Evolutionary conservation across 2,797 vertebrate genomes (phyloP), one percentile per base, ranked within the genome.

Genomic region (Scleropages formosus): DNA sequence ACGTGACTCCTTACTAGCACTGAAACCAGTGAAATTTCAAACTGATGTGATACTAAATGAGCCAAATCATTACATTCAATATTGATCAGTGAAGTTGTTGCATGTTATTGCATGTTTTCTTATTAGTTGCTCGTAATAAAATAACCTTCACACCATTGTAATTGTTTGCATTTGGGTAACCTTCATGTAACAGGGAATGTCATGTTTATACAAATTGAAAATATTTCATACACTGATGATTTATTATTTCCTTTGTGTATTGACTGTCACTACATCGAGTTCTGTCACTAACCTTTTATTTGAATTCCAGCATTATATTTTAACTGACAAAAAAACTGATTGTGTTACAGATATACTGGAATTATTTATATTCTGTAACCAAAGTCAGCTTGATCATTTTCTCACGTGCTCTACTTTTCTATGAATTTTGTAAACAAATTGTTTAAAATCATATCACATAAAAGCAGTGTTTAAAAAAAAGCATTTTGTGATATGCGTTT

Each of bases 201-300:
- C 44, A 84, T 82, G 83, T 74, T 80, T 47, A 68, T 80, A 80
- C 75, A 75, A 79, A 74, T 85, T 56, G 69, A 63, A 56, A 77
- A 65, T 67, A 22, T 58, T 78, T 82, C 15, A 56, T 20, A 47
- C 15, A 68, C 39, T 12, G 31, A 66, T 51, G 24, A 51, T 53
- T 24, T 59, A 44, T 56, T 74, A 72, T 65, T 27, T 27, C 26
- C 53, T 26, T 65, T 77, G 76, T 80, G 77, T 78, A 78, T 72
- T 81, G 73, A 79, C 71, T 47, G 46, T 81, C 79, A 64, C 78
- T 78, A 77, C 79, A 26, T 12, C 75, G 75, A 84, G 79, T 76
- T 83, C 75, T 82, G 82, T 82, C 75, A 90, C 88, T 81, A 87
- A 88, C 84, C 78, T 73, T 79, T 51, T 87, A 83, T 82, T 88